These are phyloP conservation scores for Nymphalis io DNA, from an alignment of 1,140 invertebrate species.

Conservation along the genomic window DNA sequence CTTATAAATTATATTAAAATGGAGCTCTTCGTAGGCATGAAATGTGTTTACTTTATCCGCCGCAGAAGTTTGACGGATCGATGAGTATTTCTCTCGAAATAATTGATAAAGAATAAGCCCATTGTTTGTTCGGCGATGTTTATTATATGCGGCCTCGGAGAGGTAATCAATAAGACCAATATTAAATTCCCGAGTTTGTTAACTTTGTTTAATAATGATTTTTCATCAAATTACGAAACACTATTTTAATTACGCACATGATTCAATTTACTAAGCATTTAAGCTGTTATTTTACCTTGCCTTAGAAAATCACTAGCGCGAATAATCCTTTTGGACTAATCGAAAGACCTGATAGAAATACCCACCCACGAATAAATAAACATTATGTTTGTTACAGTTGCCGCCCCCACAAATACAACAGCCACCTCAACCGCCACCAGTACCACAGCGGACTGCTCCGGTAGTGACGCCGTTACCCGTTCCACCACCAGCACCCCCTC, in stretches of 20 bases:
- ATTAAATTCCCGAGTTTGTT: constrained; percentile 31
- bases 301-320: background rate
- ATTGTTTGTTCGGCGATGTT: constrained; percentile 39
- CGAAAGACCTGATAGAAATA: no score
- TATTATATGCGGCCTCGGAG: constrained; percentile 22
- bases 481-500: constrained; percentile 59
- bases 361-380: background rate
- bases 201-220: constrained; percentile 18
- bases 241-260: constrained; percentile 3
- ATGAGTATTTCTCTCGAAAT: constrained; percentile 22
- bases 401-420: constrained; percentile 64
- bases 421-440: constrained; percentile 59
- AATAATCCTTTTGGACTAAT: background rate
- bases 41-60: constrained; percentile 24
- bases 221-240: constrained; percentile 18
- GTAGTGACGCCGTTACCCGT: constrained; percentile 59
- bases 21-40: constrained; percentile 23
- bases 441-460: constrained; percentile 60
- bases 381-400: constrained; percentile 51
- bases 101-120: constrained; percentile 38
- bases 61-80: constrained; percentile 37
- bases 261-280: background rate
- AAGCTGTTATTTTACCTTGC: background rate
- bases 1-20: constrained; percentile 5
- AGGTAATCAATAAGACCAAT: constrained; percentile 31